Evolutionary conservation across 2,888 invertebrate genomes (phyloP).

Genomic region (Halictus quadricinctus): DNA sequence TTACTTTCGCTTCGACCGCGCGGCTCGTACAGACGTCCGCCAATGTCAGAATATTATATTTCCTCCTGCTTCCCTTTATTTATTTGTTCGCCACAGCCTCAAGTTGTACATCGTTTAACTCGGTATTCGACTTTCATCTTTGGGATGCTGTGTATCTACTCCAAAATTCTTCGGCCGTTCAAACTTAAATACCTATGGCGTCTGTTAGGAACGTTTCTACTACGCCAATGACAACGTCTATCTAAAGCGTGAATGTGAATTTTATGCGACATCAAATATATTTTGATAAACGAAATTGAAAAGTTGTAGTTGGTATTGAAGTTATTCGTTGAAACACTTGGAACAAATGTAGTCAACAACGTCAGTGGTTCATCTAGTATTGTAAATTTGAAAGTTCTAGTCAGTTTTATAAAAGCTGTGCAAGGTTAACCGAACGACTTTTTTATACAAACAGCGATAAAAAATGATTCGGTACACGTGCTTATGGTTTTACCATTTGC

Average conservation of each 20-base stretch:
- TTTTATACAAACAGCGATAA: no score
- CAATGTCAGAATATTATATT: not conserved
- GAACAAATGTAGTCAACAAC: no score
- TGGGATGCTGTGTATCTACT: not conserved
- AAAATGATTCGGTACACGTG: no score
- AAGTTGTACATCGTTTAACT: not conserved
- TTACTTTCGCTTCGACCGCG: not conserved
- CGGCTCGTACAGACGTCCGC: not conserved
- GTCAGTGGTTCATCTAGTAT: no score
- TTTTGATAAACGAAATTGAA: no score
- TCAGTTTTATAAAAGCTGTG: no score
- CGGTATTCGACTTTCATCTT: not conserved
- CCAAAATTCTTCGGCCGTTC: not conserved
- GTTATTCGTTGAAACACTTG: no score
- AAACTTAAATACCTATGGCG: not conserved
- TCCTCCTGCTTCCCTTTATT: not conserved
- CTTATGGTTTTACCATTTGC: no score
- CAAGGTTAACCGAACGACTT: no score
- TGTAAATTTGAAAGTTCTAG: no score
- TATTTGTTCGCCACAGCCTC: not conserved
- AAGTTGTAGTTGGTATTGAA: no score
- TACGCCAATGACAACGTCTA: not conserved
- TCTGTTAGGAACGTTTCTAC: not conserved
- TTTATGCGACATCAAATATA: not conserved
- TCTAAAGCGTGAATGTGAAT: not conserved